Evolutionary conservation across 1,140 invertebrate species (phyloP).

Genomic region (Hesperophylax magnus): DNA sequence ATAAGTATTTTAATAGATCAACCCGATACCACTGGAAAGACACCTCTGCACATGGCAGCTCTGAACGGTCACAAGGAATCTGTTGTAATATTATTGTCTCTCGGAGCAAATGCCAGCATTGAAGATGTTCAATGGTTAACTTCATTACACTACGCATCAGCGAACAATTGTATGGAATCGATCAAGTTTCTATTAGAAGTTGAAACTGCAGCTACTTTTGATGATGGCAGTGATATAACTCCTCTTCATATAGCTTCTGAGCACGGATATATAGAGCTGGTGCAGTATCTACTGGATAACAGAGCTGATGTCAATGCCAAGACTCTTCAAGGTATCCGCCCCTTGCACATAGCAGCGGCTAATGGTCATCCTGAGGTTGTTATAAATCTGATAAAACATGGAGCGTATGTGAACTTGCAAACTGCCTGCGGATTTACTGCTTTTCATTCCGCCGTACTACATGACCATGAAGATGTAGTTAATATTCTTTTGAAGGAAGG

Average conservation of each 20-base stretch:
- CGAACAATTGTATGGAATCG: neutral
- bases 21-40: neutral
- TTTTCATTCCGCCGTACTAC: neutral
- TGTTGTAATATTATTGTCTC: too few relatives aligned
- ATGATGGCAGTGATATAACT: neutral
- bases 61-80: too few relatives aligned
- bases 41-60: too few relatives aligned
- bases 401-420: neutral
- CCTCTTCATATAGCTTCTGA: constrained; percentile 78
- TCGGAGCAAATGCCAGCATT: too few relatives aligned
- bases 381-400: neutral
- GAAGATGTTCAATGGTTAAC: neutral
- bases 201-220: neutral
- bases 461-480: neutral
- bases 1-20: neutral
- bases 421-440: neutral
- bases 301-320: constrained; percentile 75
- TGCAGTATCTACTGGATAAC: constrained; percentile 85
- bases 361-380: neutral
- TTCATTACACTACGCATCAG: neutral
- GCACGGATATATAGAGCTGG: constrained; percentile 90
- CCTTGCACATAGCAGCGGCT: neutral
- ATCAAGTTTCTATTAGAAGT: neutral
- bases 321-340: neutral
- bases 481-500: neutral